Conservation (phyloP, 2,888 invertebrate species). For the Antheraea yamamai region DNA sequence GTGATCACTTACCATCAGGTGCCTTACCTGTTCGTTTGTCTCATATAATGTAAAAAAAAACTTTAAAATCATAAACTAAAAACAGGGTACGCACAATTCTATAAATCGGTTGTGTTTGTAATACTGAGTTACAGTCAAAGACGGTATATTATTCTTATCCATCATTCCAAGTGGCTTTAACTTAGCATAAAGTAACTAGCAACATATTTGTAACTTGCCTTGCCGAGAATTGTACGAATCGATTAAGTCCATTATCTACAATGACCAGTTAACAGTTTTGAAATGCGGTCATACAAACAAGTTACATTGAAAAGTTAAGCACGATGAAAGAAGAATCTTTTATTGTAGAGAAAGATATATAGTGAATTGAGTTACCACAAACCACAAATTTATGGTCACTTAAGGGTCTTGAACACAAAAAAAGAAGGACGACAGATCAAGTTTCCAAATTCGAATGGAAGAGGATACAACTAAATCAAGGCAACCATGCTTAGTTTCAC, state of each 20-base stretch:
- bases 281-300: neutral
- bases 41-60: neutral
- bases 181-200: too few relatives aligned
- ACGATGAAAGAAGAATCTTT: neutral
- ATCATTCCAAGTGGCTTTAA: neutral
- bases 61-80: neutral
- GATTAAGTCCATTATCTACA: neutral
- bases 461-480: neutral
- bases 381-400: too few relatives aligned
- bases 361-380: too few relatives aligned
- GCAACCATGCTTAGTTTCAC: neutral
- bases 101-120: neutral
- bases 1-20: too few relatives aligned
- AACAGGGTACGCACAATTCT: too few relatives aligned
- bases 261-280: neutral
- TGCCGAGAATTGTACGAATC: neutral
- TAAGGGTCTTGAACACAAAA: neutral
- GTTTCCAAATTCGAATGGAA: neutral
- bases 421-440: neutral
- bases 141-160: neutral
- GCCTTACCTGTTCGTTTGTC: too few relatives aligned
- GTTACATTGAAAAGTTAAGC: neutral
- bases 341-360: too few relatives aligned
- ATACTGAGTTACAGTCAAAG: neutral
- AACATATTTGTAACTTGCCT: too few relatives aligned